A percentile compares a stretch with the other conserved stretches of the same genome.
phyloP scores from a whole-genome alignment of 2,888 invertebrate genomes.

The Metopia argyrocephala region DNA sequence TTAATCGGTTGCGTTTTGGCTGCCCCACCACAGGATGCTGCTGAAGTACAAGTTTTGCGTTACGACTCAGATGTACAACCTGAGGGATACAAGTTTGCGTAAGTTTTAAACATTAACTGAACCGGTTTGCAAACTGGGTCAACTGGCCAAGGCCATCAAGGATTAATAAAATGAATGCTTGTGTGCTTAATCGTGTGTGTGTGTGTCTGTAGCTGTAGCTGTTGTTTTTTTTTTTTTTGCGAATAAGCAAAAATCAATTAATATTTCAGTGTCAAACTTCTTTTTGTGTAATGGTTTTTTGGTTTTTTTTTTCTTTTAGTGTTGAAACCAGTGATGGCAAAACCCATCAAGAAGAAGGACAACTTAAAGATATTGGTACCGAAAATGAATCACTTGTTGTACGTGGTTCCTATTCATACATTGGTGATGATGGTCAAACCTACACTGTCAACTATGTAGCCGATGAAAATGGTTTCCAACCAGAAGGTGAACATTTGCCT shows the following conservation, averaged over 20 bases:
- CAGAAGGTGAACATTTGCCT: conserved; percentile 78
- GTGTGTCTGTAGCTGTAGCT: too few relatives aligned
- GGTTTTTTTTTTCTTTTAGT: conserved; percentile 73
- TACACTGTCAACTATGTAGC: conserved; percentile 79
- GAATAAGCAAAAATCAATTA: too few relatives aligned
- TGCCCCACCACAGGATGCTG: conserved; percentile 72
- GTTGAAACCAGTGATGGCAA: conserved; percentile 84
- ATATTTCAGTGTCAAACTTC: conserved; percentile 50
- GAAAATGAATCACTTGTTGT: conserved; percentile 83
- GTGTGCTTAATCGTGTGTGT: not conserved
- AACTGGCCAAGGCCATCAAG: conserved; percentile 60
- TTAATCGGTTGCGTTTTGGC: conserved; percentile 71
- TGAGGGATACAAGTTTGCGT: conserved; percentile 76
- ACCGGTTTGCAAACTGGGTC: conserved; percentile 56
- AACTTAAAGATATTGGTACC: conserved; percentile 81
- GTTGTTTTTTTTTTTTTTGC: not conserved
- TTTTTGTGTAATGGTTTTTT: conserved; percentile 17
- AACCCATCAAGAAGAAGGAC: conserved; percentile 82
- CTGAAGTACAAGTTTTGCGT: conserved; percentile 82
- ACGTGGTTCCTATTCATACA: conserved; percentile 82
- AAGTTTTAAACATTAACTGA: conserved; percentile 65
- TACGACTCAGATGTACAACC: conserved; percentile 81
- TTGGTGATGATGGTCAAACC: conserved; percentile 81
- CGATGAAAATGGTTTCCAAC: conserved; percentile 78
- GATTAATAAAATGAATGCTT: conserved; percentile 12